Evolutionary conservation across 2,113 vertebrate genomes (phyloP).

Genomic region (Myiagra hebetior): DNA sequence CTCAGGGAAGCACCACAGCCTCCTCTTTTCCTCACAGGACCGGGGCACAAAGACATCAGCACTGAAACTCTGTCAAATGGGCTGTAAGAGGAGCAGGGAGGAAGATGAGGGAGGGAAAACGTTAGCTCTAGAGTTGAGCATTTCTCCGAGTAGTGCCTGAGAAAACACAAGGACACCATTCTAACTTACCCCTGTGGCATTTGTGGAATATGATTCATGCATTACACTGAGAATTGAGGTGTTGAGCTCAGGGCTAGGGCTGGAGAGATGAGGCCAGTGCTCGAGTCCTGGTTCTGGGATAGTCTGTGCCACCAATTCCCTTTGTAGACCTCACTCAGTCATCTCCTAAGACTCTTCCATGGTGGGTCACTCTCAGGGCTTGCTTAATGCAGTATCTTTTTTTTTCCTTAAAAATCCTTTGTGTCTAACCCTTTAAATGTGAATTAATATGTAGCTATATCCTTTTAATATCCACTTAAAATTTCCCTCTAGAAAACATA

Average conservation of each 20-base stretch:
- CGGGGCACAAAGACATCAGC: background rate
- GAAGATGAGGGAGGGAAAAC: background rate
- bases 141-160: background rate
- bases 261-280: background rate
- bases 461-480: background rate
- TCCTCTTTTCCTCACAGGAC: background rate
- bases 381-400: background rate
- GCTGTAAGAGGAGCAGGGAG: background rate
- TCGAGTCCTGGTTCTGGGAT: background rate
- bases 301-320: accelerated
- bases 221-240: background rate
- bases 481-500: background rate
- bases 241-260: background rate
- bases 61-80: no score
- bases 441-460: background rate
- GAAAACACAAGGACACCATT: background rate
- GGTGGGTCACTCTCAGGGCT: background rate
- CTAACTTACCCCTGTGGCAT: background rate
- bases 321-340: background rate
- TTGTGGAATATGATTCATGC: background rate
- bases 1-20: background rate
- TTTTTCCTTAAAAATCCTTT: background rate
- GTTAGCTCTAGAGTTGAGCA: background rate
- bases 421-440: background rate
- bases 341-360: background rate